Base-by-base conservation (phyloP, 2,888 invertebrate species). In the Mythimna lalbum region DNA sequence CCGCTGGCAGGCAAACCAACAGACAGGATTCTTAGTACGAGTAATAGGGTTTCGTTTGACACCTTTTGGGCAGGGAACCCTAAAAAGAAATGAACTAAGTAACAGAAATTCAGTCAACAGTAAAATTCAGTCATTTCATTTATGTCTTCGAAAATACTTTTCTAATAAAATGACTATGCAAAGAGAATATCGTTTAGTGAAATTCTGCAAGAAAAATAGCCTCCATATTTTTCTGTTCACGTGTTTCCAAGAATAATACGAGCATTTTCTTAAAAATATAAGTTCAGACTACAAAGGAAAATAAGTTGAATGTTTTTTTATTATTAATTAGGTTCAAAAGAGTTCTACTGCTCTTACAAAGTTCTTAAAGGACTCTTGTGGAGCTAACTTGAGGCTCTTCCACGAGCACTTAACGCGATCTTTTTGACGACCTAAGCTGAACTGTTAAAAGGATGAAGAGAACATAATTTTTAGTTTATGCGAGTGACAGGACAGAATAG, bases 261-360 rank as follows among this genome's bases (percentile, higher is more conserved):
- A 52, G 27, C 10, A 56, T 49, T 63, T 4, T 66, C 50, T 60
- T 39, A 72, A 21, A 76, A 77, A 71, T 39, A 64, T 43, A 52
- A 36, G 39, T 52, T 53, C 27, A 27, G 49, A 73, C 33, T 43
- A 55, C 55, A 76, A 63, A 75, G 63, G 14, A 63, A 39, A 33
- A 60, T 21, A 39, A 50, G 36, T 59, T 52, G 23, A 65, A 59
- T 52, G 65, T 36, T 36, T 59, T 72, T 73, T 49, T 17, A 39
- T 59, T 73, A 49, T 17, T 64, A 53, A 73, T 73, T 73, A 73
- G 14, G 12, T 63, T 73, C 21, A 56, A 39, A 21, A 47, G 10
- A 36, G 50, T 52, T 73, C 6, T 23, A 23, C 31, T 9, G 23
- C 23, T 43, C 23, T n/a, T 33, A 57, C 4, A 14, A 63, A 23